phyloP scores from a whole-genome alignment of 2,888 invertebrate species.

The Leucoma salicis region DNA sequence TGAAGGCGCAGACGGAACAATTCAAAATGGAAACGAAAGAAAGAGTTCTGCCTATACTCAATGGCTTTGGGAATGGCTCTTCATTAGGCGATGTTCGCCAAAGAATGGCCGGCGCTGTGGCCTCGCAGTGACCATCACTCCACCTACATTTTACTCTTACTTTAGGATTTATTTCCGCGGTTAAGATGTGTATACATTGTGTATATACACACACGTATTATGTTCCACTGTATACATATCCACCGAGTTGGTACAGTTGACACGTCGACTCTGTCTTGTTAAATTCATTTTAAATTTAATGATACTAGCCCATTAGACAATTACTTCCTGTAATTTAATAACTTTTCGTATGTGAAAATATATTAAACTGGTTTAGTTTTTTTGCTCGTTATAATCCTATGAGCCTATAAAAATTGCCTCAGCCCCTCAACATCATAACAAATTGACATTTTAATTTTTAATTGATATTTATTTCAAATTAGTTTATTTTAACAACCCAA shows the following conservation, averaged over 20 bases:
- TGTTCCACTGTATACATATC: slow-evolving; percentile 19
- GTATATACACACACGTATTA: slow-evolving; percentile 22
- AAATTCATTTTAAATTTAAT: no score
- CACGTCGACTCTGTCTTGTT: slow-evolving; percentile 15
- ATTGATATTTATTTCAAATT: no score
- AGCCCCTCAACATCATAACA: no score
- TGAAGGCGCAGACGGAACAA: slow-evolving; percentile 48
- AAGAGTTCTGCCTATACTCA: slow-evolving; percentile 62
- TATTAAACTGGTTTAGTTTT: no score
- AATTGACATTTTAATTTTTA: no score
- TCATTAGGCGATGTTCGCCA: slow-evolving; percentile 68
- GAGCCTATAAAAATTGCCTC: no score
- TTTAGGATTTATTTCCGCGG: slow-evolving; percentile 28
- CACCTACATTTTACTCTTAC: slow-evolving; percentile 14
- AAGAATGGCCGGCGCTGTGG: slow-evolving; percentile 72
- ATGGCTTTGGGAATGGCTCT: slow-evolving; percentile 69
- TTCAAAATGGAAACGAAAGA: slow-evolving; percentile 58
- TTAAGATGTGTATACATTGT: slow-evolving; percentile 24
- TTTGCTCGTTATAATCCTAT: no score
- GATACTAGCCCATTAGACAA: no score
- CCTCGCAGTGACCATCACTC: slow-evolving; percentile 58
- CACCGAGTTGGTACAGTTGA: slow-evolving; percentile 24
- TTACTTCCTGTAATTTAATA: no score
- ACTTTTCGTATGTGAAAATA: no score
- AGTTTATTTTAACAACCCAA: no score